Evolutionary conservation across 2,888 invertebrate species (phyloP).

Genomic region (Brenthis hecate): DNA sequence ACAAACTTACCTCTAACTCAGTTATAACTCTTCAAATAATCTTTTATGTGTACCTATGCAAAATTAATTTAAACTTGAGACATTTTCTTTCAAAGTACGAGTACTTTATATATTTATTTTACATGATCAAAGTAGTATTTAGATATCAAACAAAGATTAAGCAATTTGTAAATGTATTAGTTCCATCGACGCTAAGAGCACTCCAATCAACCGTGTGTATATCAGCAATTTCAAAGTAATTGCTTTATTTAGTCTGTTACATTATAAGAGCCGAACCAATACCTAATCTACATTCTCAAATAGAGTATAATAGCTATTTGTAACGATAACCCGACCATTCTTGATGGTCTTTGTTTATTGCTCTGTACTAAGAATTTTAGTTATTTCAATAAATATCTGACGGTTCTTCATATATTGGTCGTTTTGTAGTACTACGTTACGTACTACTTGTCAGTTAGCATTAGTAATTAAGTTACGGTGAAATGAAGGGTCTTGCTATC

Average conservation of each 20-base stretch:
- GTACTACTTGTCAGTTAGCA: conserved; percentile 66
- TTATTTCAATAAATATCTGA: conserved; percentile 18
- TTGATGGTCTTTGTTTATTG: conserved; percentile 51
- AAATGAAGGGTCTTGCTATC: conserved; percentile 74
- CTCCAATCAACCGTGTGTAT: conserved; percentile 59
- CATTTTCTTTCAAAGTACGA: no score
- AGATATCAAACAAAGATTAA: conserved; percentile 1
- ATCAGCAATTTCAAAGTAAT: conserved; percentile 73
- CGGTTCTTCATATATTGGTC: conserved; percentile 44
- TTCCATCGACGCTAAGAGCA: conserved; percentile 51
- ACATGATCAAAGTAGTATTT: no score
- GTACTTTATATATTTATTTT: no score
- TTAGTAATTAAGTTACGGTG: conserved; percentile 75
- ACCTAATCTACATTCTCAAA: conserved; percentile 78
- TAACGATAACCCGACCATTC: conserved; percentile 51
- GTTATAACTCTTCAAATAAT: no score
- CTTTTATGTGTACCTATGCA: no score
- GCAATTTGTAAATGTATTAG: conserved; percentile 48
- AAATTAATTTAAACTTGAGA: no score
- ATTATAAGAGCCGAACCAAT: conserved; percentile 69
- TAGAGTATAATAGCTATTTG: conserved; percentile 63
- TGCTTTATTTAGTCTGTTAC: conserved; percentile 62
- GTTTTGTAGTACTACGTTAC: conserved; percentile 49
- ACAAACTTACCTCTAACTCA: no score
- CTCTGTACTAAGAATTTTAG: conserved; percentile 20